A percentile compares a stretch with the other conserved stretches of the same genome.
Evolutionary conservation across 23 tunicate species (phyloP).

Genomic region (Aplidium turbinatum): DNA sequence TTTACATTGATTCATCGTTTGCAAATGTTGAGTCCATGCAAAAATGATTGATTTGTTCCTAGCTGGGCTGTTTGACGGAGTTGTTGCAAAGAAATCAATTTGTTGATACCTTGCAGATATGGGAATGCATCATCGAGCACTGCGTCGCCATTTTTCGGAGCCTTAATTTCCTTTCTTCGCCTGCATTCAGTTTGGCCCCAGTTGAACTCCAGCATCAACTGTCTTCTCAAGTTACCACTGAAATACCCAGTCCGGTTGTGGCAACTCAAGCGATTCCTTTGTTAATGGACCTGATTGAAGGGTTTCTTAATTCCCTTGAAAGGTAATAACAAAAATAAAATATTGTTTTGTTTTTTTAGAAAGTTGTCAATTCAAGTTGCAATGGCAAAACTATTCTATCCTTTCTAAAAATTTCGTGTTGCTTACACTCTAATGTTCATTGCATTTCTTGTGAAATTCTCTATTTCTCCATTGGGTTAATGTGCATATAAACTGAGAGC

Average conservation of each 20-base stretch:
- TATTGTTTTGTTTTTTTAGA: not conserved
- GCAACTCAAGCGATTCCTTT: conserved; percentile 22
- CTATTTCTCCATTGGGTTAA: too few species aligned
- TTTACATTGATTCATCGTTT: too few species aligned
- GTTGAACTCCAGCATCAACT: conserved; percentile 4
- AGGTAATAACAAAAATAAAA: conserved; percentile 16
- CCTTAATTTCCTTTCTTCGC: conserved; percentile 2
- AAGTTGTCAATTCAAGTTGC: not conserved
- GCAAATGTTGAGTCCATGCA: too few species aligned
- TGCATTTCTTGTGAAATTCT: too few species aligned
- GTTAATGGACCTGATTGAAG: conserved; percentile 20
- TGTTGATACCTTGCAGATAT: conserved; percentile 22
- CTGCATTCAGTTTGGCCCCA: conserved; percentile 7
- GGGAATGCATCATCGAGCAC: conserved; percentile 38
- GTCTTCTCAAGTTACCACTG: not conserved
- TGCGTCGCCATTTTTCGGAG: conserved; percentile 33
- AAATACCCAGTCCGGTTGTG: conserved; percentile 21
- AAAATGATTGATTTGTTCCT: too few species aligned
- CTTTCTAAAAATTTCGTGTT: too few species aligned
- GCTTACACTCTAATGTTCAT: too few species aligned
- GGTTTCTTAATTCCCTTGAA: conserved; percentile 28
- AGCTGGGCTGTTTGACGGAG: too few species aligned
- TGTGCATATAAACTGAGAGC: too few species aligned
- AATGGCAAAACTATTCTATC: not conserved
- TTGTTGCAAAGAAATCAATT: not conserved